Evolutionary conservation across 2,797 vertebrate genomes (phyloP).

Genomic region (Acanthiza pusilla): DNA sequence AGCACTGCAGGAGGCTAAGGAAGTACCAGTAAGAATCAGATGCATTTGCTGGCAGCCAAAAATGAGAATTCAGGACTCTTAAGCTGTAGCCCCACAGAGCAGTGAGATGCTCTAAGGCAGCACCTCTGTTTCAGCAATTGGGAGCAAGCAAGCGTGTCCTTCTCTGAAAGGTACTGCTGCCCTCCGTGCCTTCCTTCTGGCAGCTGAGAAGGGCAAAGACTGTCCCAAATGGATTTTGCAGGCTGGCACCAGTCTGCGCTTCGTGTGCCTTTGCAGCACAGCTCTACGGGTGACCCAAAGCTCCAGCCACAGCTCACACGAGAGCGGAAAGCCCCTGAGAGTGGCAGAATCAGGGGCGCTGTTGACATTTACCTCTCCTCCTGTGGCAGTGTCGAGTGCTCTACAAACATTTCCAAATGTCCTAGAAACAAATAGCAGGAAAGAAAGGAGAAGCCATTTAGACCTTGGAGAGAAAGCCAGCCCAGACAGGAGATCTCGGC

Average conservation of each 20-base stretch:
- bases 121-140: background rate
- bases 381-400: slow-evolving; percentile 65
- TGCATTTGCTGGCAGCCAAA: background rate
- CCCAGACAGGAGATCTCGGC: too few relatives aligned
- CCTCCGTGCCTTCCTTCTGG: background rate
- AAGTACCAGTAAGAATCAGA: background rate
- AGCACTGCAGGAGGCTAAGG: background rate
- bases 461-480: too few relatives aligned
- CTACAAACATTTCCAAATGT: too few relatives aligned
- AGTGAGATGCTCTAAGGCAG: background rate
- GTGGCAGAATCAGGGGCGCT: background rate
- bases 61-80: background rate
- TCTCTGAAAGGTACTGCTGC: background rate
- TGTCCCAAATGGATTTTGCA: background rate
- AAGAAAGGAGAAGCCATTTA: background rate
- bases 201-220: background rate
- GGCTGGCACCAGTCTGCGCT: background rate
- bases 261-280: background rate
- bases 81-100: background rate
- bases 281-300: background rate
- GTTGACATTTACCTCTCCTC: slow-evolving; percentile 83
- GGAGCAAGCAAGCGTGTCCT: background rate
- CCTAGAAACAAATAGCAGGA: too few relatives aligned
- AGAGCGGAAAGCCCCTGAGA: background rate
- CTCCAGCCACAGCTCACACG: background rate